Evolutionary conservation across 2,888 invertebrate species (phyloP), one percentile per base, ranked within the genome.

Genomic region (Colostygia pectinataria): DNA sequence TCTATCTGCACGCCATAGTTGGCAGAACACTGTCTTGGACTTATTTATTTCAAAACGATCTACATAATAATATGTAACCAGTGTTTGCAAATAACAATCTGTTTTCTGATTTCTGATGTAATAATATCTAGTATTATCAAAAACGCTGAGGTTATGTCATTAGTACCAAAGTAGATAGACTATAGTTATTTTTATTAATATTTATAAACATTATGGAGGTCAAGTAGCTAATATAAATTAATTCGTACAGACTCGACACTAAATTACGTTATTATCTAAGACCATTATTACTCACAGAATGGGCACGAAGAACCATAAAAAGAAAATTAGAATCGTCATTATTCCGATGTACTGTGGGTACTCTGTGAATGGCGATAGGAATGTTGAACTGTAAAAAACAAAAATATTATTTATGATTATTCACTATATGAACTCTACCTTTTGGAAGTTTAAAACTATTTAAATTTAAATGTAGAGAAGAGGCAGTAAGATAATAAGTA

Each of bases 321-420:
- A 77, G 75, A 93, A 91, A 71, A 93, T 85, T 66, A 93, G 83
- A 57, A 92, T 91, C 36, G 91, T 88, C 81, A 92, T 92, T 67
- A 93, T 91, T 57, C 93, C 93, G 66, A 92, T 91, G 91, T 93
- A 93, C 72, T 91, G 91, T 3, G 93, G 92, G 63, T 92, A 91
- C 55, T 91, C 90, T 55, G 91, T 89, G 55, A 92, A 91, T 56
- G 92, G 91, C 67, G 91, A 91, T 64, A 93, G 75, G 77, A 93
- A 91, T 52, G 91, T 91, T 55, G 88, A 75, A 63, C 91, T 92
- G 84, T 63, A 51, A 51, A 2, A 20, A n/a, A n/a, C 31, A 50
- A 50, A 25, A 31, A 24, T 20, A 32, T 8, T 3, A 9, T 6
- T 9, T 9, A 18, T n/a, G 5, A 4, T 33, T 4, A 31, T 8